Evolutionary conservation across 2,888 invertebrate species (phyloP).

Genomic region (Hesperia comma): DNA sequence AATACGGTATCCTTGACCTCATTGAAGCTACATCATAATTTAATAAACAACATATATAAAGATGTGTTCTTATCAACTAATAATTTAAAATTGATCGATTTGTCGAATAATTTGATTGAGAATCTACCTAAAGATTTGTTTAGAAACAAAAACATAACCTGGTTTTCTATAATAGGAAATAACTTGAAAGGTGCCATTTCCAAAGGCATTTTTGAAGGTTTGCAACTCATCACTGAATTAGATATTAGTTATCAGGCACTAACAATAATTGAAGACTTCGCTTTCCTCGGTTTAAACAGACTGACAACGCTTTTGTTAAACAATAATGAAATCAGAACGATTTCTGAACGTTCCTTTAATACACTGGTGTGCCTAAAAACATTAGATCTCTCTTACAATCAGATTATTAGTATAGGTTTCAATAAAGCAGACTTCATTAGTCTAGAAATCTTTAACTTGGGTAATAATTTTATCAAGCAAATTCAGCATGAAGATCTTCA

Average conservation of each 20-base stretch:
- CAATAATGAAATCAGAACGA: constrained; percentile 55
- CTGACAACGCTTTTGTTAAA: constrained; percentile 55
- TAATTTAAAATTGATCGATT: constrained; percentile 49
- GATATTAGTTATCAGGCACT: constrained; percentile 60
- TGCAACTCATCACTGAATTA: constrained; percentile 50
- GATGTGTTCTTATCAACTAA: constrained; percentile 48
- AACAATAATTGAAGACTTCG: constrained; percentile 56
- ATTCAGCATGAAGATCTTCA: constrained; percentile 54
- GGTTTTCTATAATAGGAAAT: constrained; percentile 57
- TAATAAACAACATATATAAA: constrained; percentile 50
- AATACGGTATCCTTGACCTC: constrained; percentile 47
- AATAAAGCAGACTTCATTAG: constrained; percentile 54
- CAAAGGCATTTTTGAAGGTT: constrained; percentile 62
- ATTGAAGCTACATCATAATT: constrained; percentile 57
- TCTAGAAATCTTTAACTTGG: constrained; percentile 53
- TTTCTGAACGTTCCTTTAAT: constrained; percentile 57
- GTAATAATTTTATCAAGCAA: constrained; percentile 56
- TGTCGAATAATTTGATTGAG: constrained; percentile 60
- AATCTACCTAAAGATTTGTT: constrained; percentile 57
- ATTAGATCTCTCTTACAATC: constrained; percentile 64
- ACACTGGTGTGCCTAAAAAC: constrained; percentile 48
- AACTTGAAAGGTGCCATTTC: constrained; percentile 54
- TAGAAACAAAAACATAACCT: constrained; percentile 52
- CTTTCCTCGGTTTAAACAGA: constrained; percentile 56
- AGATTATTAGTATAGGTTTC: constrained; percentile 57